A percentile compares a stretch with the other conserved stretches of the same genome.
These are phyloP conservation scores for Amblyraja radiata DNA, from an alignment of 2,797 vertebrate species.

Conservation along the genomic window DNA sequence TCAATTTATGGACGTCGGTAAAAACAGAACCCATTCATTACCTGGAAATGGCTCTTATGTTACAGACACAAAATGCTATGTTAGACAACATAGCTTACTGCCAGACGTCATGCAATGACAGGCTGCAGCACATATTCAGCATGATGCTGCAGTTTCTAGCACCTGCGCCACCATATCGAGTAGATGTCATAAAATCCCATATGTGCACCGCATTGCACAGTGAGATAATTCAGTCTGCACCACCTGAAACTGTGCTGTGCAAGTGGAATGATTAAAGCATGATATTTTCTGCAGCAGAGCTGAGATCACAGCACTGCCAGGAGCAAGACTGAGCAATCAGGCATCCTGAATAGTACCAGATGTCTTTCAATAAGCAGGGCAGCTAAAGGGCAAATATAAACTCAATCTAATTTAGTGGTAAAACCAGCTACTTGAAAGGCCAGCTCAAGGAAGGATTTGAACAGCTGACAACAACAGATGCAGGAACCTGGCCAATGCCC, in stretches of 20 bases:
- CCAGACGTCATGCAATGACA: too few relatives aligned
- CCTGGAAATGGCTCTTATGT: too few relatives aligned
- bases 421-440: background rate
- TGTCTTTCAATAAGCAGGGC: conserved; percentile 15
- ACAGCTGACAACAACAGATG: background rate
- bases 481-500: background rate
- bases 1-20: too few relatives aligned
- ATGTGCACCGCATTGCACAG: background rate
- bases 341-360: background rate
- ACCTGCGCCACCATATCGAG: background rate
- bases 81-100: background rate
- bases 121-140: too few relatives aligned
- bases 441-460: background rate
- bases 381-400: conserved; percentile 18
- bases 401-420: conserved; percentile 11
- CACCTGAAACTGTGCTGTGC: background rate
- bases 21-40: too few relatives aligned
- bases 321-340: background rate
- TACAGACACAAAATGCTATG: background rate
- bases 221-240: background rate
- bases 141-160: background rate
- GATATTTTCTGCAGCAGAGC: background rate
- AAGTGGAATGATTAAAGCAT: background rate
- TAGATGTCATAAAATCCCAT: background rate
- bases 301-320: background rate